Evolutionary conservation across 2,888 invertebrate genomes (phyloP).

Genomic region (Ormia ochracea): DNA sequence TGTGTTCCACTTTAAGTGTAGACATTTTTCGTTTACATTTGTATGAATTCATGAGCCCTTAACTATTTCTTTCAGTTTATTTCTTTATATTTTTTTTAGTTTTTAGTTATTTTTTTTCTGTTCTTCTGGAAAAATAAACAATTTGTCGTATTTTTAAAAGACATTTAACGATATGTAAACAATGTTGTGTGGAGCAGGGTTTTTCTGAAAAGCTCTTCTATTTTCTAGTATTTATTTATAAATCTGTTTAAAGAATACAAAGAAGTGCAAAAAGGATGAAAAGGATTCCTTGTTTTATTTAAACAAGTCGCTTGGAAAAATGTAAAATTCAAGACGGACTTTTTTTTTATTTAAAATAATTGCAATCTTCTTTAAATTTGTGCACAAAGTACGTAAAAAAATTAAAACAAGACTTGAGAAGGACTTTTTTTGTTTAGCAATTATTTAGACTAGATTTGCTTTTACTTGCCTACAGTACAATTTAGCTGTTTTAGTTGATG

Average conservation of each 20-base stretch:
- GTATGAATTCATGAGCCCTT: slow-evolving; percentile 25
- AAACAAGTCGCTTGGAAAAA: background rate
- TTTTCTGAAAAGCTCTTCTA: slow-evolving; percentile 30
- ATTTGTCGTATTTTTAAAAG: slow-evolving; percentile 10
- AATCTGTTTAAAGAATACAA: slow-evolving; percentile 31
- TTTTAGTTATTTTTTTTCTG: background rate
- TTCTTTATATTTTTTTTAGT: no score
- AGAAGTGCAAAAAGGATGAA: background rate
- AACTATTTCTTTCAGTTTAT: slow-evolving; percentile 9
- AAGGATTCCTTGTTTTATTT: background rate
- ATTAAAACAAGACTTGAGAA: background rate
- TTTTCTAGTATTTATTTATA: slow-evolving; percentile 42
- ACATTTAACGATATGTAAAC: slow-evolving; percentile 60
- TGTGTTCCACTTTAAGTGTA: background rate
- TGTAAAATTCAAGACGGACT: background rate
- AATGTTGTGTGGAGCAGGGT: slow-evolving; percentile 20
- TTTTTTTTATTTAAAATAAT: slow-evolving; percentile 28
- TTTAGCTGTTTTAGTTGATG: no score
- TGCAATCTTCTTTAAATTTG: background rate
- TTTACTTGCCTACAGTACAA: no score
- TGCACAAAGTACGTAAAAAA: background rate
- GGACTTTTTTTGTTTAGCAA: no score
- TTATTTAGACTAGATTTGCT: no score
- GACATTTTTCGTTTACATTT: slow-evolving; percentile 14
- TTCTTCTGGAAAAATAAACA: background rate